These are phyloP conservation scores for Copidosoma aretas DNA, from an alignment of 2,888 invertebrate genomes.

Conservation along the genomic window DNA sequence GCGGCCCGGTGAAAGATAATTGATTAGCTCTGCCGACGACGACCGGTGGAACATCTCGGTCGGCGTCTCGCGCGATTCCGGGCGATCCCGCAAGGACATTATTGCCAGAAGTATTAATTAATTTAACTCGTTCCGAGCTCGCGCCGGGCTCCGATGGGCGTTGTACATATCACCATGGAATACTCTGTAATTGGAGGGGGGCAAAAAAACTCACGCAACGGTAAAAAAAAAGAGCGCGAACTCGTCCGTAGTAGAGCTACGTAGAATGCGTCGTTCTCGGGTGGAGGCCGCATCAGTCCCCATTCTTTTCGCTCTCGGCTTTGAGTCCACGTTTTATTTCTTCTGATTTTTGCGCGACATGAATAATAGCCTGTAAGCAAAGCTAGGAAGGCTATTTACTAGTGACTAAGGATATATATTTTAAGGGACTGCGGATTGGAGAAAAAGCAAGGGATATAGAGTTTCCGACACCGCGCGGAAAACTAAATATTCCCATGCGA, in stretches of 20 bases:
- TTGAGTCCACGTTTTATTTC: background rate
- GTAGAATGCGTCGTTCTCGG: background rate
- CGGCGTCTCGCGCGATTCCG: slow-evolving; percentile 45
- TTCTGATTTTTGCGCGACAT: background rate
- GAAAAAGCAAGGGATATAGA: no score
- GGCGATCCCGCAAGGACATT: slow-evolving; percentile 53
- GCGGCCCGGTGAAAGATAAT: no score
- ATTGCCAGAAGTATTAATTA: slow-evolving; percentile 59
- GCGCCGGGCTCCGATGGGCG: slow-evolving; percentile 24
- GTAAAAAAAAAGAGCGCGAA: background rate
- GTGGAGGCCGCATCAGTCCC: no score
- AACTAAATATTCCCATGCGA: no score
- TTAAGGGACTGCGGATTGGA: background rate
- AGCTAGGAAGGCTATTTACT: slow-evolving; percentile 12
- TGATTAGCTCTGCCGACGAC: no score
- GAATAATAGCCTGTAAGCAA: background rate
- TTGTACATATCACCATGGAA: slow-evolving; percentile 26
- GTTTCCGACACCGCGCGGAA: no score
- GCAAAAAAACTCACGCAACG: background rate
- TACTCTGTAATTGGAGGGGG: background rate
- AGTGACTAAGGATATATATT: slow-evolving; percentile 2
- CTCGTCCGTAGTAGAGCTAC: background rate
- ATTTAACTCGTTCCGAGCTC: slow-evolving; percentile 49
- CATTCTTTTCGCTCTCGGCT: background rate
- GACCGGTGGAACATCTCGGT: no score